A percentile compares a stretch with the other conserved stretches of the same genome.
Evolutionary conservation across 2,113 vertebrate genomes (phyloP).

Genomic region (Chloroceryle aenea): DNA sequence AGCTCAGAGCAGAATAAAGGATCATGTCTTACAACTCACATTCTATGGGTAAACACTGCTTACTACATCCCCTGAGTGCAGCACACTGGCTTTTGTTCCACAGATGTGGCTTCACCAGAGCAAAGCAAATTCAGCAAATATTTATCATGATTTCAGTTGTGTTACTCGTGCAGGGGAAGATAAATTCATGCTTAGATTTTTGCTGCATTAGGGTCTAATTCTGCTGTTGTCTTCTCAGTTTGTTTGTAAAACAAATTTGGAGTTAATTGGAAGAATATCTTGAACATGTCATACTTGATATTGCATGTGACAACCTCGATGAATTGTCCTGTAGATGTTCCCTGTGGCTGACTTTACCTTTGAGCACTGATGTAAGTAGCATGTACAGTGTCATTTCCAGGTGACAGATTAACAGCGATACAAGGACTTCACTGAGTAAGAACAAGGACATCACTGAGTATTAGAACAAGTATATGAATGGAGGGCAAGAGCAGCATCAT

Average conservation of each 20-base stretch:
- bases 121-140: background rate
- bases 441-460: too few species aligned
- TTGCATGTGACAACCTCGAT: background rate
- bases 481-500: background rate
- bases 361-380: background rate
- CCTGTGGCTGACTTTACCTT: background rate
- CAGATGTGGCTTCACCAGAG: background rate
- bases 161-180: background rate
- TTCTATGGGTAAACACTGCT: background rate
- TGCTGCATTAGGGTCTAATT: background rate
- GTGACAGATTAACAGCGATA: background rate
- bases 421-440: background rate
- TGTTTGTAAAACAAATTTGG: background rate
- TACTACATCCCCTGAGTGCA: background rate
- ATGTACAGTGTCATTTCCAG: background rate
- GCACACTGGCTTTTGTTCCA: background rate
- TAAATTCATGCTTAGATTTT: background rate
- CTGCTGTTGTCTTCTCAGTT: background rate
- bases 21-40: background rate
- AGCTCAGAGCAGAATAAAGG: background rate
- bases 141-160: background rate
- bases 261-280: background rate
- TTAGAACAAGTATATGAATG: background rate
- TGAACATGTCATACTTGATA: background rate
- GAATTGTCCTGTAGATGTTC: background rate